phyloP scores from a whole-genome alignment of 2,113 vertebrate species.

The Gnathochromis pfefferi region DNA sequence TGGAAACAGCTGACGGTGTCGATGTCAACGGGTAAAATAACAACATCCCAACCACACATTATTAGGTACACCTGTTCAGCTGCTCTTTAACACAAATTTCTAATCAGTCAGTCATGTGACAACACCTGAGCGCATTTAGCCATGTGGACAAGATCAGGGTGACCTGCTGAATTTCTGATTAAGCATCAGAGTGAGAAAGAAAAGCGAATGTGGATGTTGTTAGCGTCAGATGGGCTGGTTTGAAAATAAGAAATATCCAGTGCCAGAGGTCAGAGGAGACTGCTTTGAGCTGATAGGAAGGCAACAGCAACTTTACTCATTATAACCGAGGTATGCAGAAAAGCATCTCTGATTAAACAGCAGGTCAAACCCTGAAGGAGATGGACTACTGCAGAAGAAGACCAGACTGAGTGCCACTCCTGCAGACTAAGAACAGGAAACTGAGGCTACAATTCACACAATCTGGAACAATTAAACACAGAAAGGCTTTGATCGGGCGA shows the following conservation, averaged over 20 bases:
- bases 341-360: background rate
- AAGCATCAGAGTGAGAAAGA: background rate
- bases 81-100: background rate
- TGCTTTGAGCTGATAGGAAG: background rate
- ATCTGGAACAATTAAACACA: background rate
- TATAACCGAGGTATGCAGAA: background rate
- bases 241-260: background rate
- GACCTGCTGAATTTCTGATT: background rate
- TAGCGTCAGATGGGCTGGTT: background rate
- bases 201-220: accelerated
- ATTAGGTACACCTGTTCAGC: background rate
- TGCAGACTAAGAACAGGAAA: background rate
- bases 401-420: background rate
- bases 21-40: background rate
- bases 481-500: accelerated
- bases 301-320: background rate
- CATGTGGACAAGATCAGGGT: background rate
- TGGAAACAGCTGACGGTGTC: background rate
- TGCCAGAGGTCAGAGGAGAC: background rate
- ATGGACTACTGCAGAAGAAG: background rate
- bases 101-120: background rate
- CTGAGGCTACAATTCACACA: background rate
- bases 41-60: background rate
- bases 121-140: accelerated
- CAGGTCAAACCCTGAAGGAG: accelerated